Percentiles rank a stretch among this genome's conserved stretches.
phyloP scores from a whole-genome alignment of 2,113 vertebrate species.

The Mirza zaza region DNA sequence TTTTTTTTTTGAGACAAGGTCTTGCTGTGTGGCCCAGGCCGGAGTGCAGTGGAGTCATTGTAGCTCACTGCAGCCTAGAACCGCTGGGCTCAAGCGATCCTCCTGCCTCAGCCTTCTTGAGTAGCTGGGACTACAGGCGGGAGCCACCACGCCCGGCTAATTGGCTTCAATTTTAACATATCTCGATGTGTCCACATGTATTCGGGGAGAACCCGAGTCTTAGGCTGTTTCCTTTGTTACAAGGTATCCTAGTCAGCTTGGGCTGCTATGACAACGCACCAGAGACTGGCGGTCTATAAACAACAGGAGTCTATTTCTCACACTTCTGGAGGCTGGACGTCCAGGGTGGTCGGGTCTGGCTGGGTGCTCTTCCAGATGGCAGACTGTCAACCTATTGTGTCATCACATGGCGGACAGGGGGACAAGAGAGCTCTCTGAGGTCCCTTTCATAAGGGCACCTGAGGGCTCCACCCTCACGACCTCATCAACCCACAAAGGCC shows the following conservation, averaged over 20 bases:
- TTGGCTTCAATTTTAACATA: neutral
- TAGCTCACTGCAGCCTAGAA: too few relatives aligned
- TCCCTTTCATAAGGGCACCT: neutral
- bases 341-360: neutral
- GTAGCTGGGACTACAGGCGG: too few relatives aligned
- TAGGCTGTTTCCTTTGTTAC: neutral
- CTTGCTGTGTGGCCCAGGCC: too few relatives aligned
- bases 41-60: too few relatives aligned
- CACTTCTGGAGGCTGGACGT: neutral
- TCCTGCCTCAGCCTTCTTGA: too few relatives aligned
- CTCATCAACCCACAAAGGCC: neutral
- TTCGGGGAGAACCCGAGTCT: neutral
- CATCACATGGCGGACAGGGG: neutral
- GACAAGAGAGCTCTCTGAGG: neutral
- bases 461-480: too few relatives aligned
- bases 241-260: neutral
- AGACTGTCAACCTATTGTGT: neutral
- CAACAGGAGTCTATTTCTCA: neutral
- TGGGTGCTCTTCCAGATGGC: neutral
- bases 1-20: too few relatives aligned
- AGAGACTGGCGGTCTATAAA: fast-evolving
- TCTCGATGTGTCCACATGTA: fast-evolving
- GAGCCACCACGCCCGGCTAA: too few relatives aligned
- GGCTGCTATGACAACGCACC: neutral
- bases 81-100: too few relatives aligned